These are phyloP conservation scores for Drosophila kanekoi DNA, from an alignment of 2,888 invertebrate species.

Conservation along the genomic window DNA sequence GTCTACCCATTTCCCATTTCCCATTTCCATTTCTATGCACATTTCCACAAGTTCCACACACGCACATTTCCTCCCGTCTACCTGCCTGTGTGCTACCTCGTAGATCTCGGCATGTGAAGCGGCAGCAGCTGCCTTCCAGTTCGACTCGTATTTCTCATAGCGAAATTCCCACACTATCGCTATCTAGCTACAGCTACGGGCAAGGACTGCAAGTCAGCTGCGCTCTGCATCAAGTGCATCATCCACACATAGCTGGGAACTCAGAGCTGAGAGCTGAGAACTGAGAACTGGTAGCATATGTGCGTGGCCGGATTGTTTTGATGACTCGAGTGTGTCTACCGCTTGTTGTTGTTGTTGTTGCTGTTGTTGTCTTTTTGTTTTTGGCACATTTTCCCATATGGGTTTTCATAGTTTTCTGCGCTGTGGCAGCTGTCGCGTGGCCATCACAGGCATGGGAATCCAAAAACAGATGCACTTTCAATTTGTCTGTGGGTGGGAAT, in stretches of 20 bases:
- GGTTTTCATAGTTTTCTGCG: constrained; percentile 50
- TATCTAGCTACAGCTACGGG: constrained; percentile 51
- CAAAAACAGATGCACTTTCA: constrained; percentile 56
- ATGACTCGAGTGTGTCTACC: constrained; percentile 11
- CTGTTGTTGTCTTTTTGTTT: constrained; percentile 28
- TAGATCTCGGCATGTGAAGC: constrained; percentile 54
- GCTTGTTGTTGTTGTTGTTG: constrained; percentile 16
- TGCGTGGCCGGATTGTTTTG: constrained; percentile 66
- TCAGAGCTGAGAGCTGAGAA: constrained; percentile 1
- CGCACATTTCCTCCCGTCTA: constrained; percentile 55
- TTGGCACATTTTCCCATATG: constrained; percentile 77
- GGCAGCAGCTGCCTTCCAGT: constrained; percentile 57
- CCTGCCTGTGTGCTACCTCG: constrained; percentile 35
- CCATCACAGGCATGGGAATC: constrained; percentile 52
- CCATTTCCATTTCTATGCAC: constrained; percentile 51
- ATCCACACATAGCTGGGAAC: constrained; percentile 48
- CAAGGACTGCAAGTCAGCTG: constrained; percentile 79
- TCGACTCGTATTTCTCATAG: constrained; percentile 66
- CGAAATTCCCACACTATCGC: constrained; percentile 70
- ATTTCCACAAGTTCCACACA: constrained; percentile 62
- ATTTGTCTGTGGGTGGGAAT: constrained; percentile 17
- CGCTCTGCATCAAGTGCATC: constrained; percentile 65
- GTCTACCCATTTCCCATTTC: constrained; percentile 45
- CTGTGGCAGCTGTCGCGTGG: constrained; percentile 71
- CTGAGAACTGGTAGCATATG: constrained; percentile 50